phyloP scores from a whole-genome alignment of 1,140 invertebrate genomes.

The Dysdera silvatica region DNA sequence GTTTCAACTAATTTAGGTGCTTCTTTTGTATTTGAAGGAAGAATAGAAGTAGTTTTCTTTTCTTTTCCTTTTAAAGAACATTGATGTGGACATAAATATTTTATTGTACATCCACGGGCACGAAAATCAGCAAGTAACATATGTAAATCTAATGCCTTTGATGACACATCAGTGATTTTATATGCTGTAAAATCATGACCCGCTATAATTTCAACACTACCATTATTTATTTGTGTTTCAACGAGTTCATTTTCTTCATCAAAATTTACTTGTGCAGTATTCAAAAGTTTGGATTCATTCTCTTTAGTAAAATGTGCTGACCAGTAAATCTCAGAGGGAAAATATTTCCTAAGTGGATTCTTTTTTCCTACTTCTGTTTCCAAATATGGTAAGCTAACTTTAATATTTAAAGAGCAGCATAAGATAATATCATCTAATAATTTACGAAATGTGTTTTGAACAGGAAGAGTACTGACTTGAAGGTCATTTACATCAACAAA shows the following conservation, averaged over 20 bases:
- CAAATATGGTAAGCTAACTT: conserved; percentile 75
- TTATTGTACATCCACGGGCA: conserved; percentile 67
- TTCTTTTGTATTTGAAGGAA: not conserved
- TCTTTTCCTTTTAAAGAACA: too few relatives aligned
- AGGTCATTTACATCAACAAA: not conserved
- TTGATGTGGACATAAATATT: conserved; percentile 35
- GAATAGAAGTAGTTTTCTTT: conserved; percentile 12
- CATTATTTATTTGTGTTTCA: conserved; percentile 12
- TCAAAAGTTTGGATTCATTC: conserved; percentile 19
- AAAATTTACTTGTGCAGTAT: conserved; percentile 9
- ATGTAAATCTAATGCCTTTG: conserved; percentile 48
- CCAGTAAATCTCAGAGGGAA: conserved; percentile 70
- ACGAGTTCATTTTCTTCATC: conserved; percentile 2
- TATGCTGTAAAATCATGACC: conserved; percentile 63
- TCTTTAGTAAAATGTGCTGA: conserved; percentile 49
- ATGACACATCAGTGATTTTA: conserved; percentile 53
- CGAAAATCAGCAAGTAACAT: conserved; percentile 72
- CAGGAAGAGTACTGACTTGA: conserved; percentile 53
- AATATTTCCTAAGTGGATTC: conserved; percentile 66
- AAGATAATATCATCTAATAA: conserved; percentile 56
- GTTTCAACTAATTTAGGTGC: not conserved
- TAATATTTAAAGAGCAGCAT: conserved; percentile 76
- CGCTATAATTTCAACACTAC: conserved; percentile 28
- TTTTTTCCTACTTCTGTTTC: conserved; percentile 73
- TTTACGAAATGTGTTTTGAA: conserved; percentile 62